phyloP scores from a whole-genome alignment of 2,888 invertebrate species.

The Acholoe squamosa region DNA sequence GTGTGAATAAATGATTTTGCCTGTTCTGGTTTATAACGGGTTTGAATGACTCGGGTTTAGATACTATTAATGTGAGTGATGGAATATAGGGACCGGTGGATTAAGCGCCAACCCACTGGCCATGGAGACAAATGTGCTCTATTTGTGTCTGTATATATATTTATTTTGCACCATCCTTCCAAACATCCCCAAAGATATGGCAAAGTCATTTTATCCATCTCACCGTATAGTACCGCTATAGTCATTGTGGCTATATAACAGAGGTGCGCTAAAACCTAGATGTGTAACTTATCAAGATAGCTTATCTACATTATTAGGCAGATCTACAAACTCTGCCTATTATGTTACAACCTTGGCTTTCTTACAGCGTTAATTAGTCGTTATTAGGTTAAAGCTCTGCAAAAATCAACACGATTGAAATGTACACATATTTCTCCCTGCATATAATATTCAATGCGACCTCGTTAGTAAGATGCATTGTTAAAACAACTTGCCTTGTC shows the following conservation, averaged over 20 bases:
- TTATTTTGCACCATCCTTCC: neutral
- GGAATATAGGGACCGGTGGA: slow-evolving; percentile 9
- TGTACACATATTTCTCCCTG: slow-evolving; percentile 60
- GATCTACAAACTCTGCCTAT: slow-evolving; percentile 15
- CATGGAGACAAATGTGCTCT: neutral
- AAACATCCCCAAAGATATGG: neutral
- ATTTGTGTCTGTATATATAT: neutral
- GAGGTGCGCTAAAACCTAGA: slow-evolving; percentile 43
- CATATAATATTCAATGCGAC: slow-evolving; percentile 50
- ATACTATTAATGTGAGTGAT: neutral
- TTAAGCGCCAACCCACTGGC: neutral
- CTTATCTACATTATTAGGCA: slow-evolving; percentile 33
- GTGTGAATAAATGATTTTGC: too few species aligned
- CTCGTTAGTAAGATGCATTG: slow-evolving; percentile 22
- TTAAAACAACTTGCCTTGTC: slow-evolving; percentile 38
- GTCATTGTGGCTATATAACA: slow-evolving; percentile 43
- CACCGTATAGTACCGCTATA: slow-evolving; percentile 11
- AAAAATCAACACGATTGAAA: slow-evolving; percentile 54
- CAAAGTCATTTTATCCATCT: neutral
- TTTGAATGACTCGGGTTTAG: too few species aligned
- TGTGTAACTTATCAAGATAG: slow-evolving; percentile 40
- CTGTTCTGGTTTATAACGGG: too few species aligned
- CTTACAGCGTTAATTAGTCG: slow-evolving; percentile 50
- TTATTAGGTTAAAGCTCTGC: slow-evolving; percentile 45
- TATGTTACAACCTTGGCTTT: slow-evolving; percentile 55